Evolutionary conservation across 2,888 invertebrate species (phyloP).

Genomic region (Venusia cambrica): DNA sequence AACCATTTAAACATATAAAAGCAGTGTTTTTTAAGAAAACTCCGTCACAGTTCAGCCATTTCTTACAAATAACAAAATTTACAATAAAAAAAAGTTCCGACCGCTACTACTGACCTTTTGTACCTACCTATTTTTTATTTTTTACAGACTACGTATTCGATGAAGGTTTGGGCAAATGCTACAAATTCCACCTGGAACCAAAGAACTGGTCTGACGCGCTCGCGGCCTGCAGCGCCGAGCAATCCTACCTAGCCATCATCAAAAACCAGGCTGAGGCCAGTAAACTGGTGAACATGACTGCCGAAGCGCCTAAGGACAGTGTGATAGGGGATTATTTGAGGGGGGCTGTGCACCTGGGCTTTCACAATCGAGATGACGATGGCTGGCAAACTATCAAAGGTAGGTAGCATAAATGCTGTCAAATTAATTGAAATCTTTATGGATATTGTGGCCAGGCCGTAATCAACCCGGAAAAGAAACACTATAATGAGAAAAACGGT

Average conservation of each 20-base stretch:
- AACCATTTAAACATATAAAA: too few species aligned
- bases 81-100: too few species aligned
- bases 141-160: slow-evolving; percentile 52
- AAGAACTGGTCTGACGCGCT: slow-evolving; percentile 57
- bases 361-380: slow-evolving; percentile 30
- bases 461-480: too few species aligned
- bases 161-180: slow-evolving; percentile 45
- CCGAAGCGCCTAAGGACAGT: slow-evolving; percentile 38
- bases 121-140: too few species aligned
- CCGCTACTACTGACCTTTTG: too few species aligned
- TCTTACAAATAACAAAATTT: too few species aligned
- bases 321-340: slow-evolving; percentile 37
- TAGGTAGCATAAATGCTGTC: slow-evolving; percentile 23
- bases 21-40: too few species aligned
- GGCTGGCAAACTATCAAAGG: slow-evolving; percentile 50
- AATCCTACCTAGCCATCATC: slow-evolving; percentile 53
- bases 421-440: too few species aligned
- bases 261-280: slow-evolving; percentile 49
- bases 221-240: slow-evolving; percentile 49
- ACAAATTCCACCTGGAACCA: slow-evolving; percentile 56
- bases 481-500: too few species aligned
- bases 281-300: slow-evolving; percentile 41
- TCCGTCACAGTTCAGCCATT: too few species aligned
- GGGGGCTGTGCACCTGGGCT: slow-evolving; percentile 43
- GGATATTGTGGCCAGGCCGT: too few species aligned